Percentiles rank a stretch among this genome's conserved stretches.
These are phyloP conservation scores for Folsomia manolachei DNA, from an alignment of 2,888 invertebrate species.

Conservation along the genomic window DNA sequence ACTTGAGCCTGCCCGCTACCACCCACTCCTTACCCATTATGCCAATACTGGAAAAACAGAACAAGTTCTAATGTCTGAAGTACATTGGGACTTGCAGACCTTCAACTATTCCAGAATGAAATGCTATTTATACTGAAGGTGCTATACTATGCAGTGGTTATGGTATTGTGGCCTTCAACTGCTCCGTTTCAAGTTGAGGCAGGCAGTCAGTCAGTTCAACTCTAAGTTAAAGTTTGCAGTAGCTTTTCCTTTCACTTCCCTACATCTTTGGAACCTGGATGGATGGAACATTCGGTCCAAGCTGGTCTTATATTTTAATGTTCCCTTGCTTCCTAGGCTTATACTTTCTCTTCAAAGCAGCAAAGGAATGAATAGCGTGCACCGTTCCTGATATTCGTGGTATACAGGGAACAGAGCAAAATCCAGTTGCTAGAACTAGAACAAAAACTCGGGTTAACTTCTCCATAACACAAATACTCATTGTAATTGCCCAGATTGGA, in stretches of 20 bases:
- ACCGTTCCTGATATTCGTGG: background rate
- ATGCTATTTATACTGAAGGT: background rate
- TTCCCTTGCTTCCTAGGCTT: background rate
- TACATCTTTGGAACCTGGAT: too few species aligned
- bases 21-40: background rate
- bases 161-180: background rate
- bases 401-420: too few species aligned
- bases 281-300: background rate
- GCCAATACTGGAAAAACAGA: background rate
- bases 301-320: slow-evolving; percentile 2
- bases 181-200: background rate
- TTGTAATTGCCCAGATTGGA: slow-evolving; percentile 20
- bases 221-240: background rate
- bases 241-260: background rate
- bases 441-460: too few species aligned
- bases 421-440: too few species aligned
- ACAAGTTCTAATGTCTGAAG: background rate
- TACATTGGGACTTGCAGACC: background rate
- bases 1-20: too few species aligned
- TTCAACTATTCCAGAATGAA: background rate
- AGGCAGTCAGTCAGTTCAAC: background rate
- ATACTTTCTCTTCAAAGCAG: background rate
- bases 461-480: slow-evolving; percentile 29
- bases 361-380: too few species aligned
- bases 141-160: background rate